Evolutionary conservation across 1,140 invertebrate genomes (phyloP), one percentile per base, ranked within the genome.

Genomic region (Andrena cerasifolii): DNA sequence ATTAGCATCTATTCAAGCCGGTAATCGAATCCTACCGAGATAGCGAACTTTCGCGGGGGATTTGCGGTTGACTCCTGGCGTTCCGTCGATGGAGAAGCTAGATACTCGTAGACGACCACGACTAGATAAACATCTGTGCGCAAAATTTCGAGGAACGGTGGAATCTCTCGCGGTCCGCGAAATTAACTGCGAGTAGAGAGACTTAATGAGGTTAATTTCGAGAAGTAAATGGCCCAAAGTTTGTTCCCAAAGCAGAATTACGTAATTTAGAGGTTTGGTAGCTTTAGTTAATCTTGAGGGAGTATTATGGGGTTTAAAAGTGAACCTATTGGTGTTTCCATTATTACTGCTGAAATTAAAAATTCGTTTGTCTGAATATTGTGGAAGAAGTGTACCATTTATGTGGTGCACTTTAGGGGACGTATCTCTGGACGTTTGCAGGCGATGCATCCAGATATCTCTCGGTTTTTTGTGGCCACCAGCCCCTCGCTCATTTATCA

Each of bases 1-100:
- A 93, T 93, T 92, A 93, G 91, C 91, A 92, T 93, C 92, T 82
- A 92, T 92, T 93, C 90, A 92, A 84, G 36, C 77, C 76, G 85
- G 89, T 93, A 93, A 93, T 93, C 90, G 89, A 92, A 93, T 92
- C 88, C 87, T 78, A 85, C 84, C 85, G 90, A 90, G 91, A 92
- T 92, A 91, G 88, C 84, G 56, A 87, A 89, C 83, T 89, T 90
- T 86, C 86, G 88, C 83, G 88, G 89, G 87, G 88, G 88, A 92
- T 92, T 91, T 91, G 92, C 84, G 91, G 91, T 90, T 86, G 90
- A 90, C 91, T 92, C 91, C 79, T 54, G 75, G 45, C 68, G 59
- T 74, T 79, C 49, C 72, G 43, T 31, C 24, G 45, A 53, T 24
- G 21, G 28, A 45, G 28, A 47, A 14, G 14, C 21, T 53, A 31